phyloP scores from a whole-genome alignment of 2,888 invertebrate species.

The Pristionchus japonicus region DNA sequence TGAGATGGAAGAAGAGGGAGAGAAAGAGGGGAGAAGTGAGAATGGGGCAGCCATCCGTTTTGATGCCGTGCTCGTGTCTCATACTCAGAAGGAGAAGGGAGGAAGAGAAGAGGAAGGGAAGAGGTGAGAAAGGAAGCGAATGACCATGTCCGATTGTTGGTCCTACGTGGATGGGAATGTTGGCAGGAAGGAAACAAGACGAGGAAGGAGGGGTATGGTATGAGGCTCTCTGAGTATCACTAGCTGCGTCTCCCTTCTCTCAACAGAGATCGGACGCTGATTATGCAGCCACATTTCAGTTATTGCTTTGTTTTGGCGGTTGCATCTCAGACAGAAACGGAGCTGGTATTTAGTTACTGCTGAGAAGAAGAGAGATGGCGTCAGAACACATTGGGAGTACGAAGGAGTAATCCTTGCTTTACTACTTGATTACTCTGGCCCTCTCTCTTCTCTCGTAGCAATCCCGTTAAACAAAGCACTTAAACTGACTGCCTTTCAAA shows the following conservation, averaged over 20 bases:
- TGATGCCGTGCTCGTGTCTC: background rate
- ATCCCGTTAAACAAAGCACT: conserved; percentile 22
- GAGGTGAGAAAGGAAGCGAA: background rate
- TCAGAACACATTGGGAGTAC: background rate
- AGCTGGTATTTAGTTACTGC: background rate
- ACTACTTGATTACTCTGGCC: background rate
- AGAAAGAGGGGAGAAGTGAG: background rate
- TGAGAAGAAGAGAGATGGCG: background rate
- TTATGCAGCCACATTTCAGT: conserved; percentile 12
- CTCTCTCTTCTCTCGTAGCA: background rate
- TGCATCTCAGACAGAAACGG: background rate
- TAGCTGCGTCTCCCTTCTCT: background rate
- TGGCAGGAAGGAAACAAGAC: background rate
- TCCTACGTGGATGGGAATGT: background rate
- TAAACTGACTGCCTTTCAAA: background rate
- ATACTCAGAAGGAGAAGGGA: background rate
- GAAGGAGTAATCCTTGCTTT: background rate
- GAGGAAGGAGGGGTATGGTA: background rate
- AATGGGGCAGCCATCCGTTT: background rate
- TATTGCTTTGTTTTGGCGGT: background rate
- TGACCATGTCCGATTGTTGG: background rate
- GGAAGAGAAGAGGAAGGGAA: background rate
- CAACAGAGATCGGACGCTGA: background rate
- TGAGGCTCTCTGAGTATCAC: background rate
- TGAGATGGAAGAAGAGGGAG: background rate